Conservation (phyloP, 1,140 invertebrate genomes). For the Pseudomyrmex pallidus region DNA sequence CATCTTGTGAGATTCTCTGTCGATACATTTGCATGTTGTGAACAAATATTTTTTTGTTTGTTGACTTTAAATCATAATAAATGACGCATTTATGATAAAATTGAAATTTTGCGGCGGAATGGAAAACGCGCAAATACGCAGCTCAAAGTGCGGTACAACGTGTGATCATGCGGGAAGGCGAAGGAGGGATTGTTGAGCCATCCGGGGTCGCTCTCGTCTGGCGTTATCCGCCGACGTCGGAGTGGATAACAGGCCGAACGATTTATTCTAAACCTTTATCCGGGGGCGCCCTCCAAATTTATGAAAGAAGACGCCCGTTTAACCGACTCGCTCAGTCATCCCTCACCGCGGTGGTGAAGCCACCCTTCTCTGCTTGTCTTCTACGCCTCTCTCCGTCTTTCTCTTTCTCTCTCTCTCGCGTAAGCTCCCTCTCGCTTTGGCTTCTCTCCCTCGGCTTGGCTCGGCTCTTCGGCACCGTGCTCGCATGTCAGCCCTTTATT, state of each 20-base stretch:
- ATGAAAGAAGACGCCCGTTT: conserved; percentile 85
- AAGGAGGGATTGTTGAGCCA: conserved; percentile 62
- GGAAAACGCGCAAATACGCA: conserved; percentile 12
- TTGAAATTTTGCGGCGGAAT: conserved; percentile 8
- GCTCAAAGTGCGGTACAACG: conserved; percentile 25
- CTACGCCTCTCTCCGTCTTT: conserved; percentile 67
- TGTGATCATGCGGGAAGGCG: conserved; percentile 32
- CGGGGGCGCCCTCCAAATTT: conserved; percentile 83
- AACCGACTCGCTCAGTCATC: conserved; percentile 85
- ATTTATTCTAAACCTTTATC: conserved; percentile 85
- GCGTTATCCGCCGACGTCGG: conserved; percentile 80
- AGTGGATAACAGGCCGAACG: conserved; percentile 84
- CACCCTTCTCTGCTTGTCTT: conserved; percentile 73
- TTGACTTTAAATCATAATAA: not conserved
- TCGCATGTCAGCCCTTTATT: conserved; percentile 85
- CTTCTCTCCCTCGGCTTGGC: conserved; percentile 41
- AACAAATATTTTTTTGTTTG: not conserved
- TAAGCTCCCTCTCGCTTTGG: conserved; percentile 60
- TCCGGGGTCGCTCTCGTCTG: conserved; percentile 65
- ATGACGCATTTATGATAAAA: not conserved
- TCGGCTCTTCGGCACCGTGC: conserved; percentile 69
- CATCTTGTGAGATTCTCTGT: not conserved
- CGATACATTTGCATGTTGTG: not conserved
- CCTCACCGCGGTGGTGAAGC: conserved; percentile 81
- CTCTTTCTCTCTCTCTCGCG: conserved; percentile 58